A percentile compares a stretch with the other conserved stretches of the same genome.
Evolutionary conservation across 2,797 vertebrate species (phyloP).

Genomic region (Ctenopoma multispine): DNA sequence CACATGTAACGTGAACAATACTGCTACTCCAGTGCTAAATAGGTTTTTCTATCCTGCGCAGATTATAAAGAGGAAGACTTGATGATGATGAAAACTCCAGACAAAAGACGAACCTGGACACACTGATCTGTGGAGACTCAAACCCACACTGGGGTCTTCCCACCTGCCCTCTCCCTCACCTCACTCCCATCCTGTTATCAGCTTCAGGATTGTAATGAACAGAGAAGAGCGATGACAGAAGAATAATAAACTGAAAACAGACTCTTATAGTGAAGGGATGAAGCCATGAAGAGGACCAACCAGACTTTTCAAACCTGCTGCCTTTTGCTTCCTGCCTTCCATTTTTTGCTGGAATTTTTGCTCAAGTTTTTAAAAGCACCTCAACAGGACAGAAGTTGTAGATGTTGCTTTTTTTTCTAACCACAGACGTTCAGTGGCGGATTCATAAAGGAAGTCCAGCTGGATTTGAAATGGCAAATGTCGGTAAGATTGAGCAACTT

Average conservation of each 20-base stretch:
- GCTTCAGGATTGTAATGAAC: conserved; percentile 72
- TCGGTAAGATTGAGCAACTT: conserved; percentile 8
- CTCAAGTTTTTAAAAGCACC: not conserved
- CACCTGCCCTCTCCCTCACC: not conserved
- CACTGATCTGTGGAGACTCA: conserved; percentile 57
- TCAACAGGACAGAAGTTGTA: conserved; percentile 27
- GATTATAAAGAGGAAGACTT: conserved; percentile 68
- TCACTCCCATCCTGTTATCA: conserved; percentile 66
- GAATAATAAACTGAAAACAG: conserved; percentile 19
- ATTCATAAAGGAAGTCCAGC: conserved; percentile 17
- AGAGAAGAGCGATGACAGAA: conserved; percentile 34
- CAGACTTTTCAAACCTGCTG: conserved; percentile 41
- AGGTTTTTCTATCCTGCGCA: conserved; percentile 8
- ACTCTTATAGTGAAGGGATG: conserved; percentile 45
- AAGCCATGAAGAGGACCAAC: conserved; percentile 40
- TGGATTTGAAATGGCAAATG: conserved; percentile 10
- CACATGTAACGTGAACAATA: not conserved
- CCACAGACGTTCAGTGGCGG: conserved; percentile 2
- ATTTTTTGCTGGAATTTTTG: conserved; percentile 34
- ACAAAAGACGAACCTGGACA: conserved; percentile 72
- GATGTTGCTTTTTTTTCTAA: conserved; percentile 12
- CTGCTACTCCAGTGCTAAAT: not conserved
- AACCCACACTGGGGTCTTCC: conserved; percentile 54
- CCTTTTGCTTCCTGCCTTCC: conserved; percentile 35
- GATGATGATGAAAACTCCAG: conserved; percentile 61